Evolutionary conservation across 2,113 vertebrate genomes (phyloP), one percentile per base, ranked within the genome.

Genomic region (Oreocharis arfaki): DNA sequence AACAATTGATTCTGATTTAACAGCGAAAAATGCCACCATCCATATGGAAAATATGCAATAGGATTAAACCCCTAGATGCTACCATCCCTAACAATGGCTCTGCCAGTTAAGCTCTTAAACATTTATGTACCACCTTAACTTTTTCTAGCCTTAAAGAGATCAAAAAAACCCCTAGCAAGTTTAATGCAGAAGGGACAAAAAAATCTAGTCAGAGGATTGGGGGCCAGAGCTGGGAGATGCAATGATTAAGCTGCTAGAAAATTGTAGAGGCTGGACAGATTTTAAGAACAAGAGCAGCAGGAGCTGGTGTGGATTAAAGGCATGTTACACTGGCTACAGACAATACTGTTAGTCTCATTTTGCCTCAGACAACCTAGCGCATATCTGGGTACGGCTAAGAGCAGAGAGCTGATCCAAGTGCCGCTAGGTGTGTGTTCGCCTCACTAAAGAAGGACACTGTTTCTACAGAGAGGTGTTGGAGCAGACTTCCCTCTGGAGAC

Each of bases 1-100:
- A 94, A 90, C 85, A 95, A 93, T 42, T 53, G 79, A 81, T 92
- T 94, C 65, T 81, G 87, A 76, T 68, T 84, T 90, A 90, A 86
- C 42, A 84, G 52, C 23, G 39, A 83, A 87, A 93, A 97, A 93
- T 83, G 68, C 39, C 79, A 81, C 52, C 71, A 81, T 86, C 24
- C 79, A 56, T 44, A 80, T 4, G 20, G 50, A 91, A 93, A 91
- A 91, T 19, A 18, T 65, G 33, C 42, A 86, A 41, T 3, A 60
- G 63, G 41, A 74, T 83, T 63, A 84, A 83, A 82, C 7, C 26
- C 26, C 33, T 24, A 80, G 56, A 52, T 5, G 3, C 52, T 71
- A 75, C 52, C 37, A 68, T 37, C 7, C 16, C 32, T 9, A 84
- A 56, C 28, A 92, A 90, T 22, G n/a, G 13, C 14, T 84, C 37